Percentiles rank a stretch among this genome's conserved stretches.
phyloP scores from a whole-genome alignment of 2,113 vertebrate species.

The Cercopithecus mona region DNA sequence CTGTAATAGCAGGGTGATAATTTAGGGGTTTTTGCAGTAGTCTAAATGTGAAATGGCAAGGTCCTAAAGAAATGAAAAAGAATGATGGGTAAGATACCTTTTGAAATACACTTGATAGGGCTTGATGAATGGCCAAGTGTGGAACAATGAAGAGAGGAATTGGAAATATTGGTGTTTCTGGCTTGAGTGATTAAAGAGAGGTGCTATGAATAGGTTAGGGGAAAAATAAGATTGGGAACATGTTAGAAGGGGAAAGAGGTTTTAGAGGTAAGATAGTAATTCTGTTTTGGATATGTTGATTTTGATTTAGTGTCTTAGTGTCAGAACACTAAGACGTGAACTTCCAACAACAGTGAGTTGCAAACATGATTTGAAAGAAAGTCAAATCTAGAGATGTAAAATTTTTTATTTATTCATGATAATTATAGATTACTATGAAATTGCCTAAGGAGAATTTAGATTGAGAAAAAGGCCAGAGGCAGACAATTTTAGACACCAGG shows the following conservation, averaged over 20 bases:
- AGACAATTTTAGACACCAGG: not conserved
- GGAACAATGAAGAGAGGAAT: not conserved
- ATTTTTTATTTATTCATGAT: not conserved
- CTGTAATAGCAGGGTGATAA: not conserved
- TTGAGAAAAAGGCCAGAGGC: not conserved
- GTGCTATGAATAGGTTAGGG: not conserved
- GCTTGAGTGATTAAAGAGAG: not conserved
- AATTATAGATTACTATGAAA: not conserved
- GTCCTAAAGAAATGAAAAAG: not conserved
- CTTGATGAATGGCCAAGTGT: not conserved
- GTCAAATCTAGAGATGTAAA: not conserved
- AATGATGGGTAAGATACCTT: not conserved
- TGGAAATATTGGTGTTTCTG: not conserved
- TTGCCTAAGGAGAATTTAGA: constrained; percentile 2
- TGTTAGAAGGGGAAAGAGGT: not conserved
- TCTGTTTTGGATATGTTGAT: not conserved
- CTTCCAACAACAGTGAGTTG: not conserved
- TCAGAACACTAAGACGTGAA: not conserved
- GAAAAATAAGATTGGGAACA: not conserved
- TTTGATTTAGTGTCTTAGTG: not conserved
- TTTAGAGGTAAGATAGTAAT: not conserved
- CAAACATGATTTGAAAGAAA: not conserved
- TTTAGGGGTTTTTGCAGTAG: not conserved
- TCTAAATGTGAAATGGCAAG: not conserved
- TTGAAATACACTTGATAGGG: not conserved